Percentiles rank a stretch among this genome's conserved stretches.
phyloP scores from a whole-genome alignment of 2,113 vertebrate species.

The Lamprologus callipterus region DNA sequence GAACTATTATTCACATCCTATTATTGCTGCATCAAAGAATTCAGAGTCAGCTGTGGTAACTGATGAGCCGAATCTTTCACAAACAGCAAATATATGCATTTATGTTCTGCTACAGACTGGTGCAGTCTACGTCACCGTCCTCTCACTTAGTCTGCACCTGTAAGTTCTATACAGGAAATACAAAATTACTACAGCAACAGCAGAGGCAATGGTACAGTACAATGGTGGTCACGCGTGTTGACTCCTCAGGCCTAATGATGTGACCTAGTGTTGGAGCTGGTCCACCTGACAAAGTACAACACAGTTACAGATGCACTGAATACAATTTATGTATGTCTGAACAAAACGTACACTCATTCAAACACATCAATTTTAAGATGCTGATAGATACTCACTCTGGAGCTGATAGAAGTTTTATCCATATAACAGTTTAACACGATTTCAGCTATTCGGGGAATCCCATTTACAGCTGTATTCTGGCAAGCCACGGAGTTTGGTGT shows the following conservation, averaged over 20 bases:
- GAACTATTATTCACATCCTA: neutral
- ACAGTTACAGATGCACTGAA: neutral
- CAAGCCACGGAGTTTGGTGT: neutral
- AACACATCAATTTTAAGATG: rapidly evolving
- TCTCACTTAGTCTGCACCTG: rapidly evolving
- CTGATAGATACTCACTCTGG: neutral
- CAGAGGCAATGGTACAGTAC: rapidly evolving
- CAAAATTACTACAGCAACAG: neutral
- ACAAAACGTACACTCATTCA: neutral
- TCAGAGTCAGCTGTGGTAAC: neutral
- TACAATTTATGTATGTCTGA: neutral
- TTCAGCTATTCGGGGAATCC: rapidly evolving
- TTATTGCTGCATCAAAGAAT: neutral
- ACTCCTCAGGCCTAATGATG: neutral
- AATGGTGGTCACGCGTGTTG: neutral
- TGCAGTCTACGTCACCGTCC: neutral
- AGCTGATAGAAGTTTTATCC: neutral
- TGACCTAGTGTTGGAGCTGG: neutral
- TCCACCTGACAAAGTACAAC: neutral
- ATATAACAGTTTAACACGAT: too few relatives aligned
- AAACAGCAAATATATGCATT: neutral
- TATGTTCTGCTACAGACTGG: neutral
- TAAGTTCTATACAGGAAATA: neutral
- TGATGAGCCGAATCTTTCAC: neutral
- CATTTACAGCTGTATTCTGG: neutral